phyloP scores from a whole-genome alignment of 1,140 invertebrate species.

The Carposina sasakii region DNA sequence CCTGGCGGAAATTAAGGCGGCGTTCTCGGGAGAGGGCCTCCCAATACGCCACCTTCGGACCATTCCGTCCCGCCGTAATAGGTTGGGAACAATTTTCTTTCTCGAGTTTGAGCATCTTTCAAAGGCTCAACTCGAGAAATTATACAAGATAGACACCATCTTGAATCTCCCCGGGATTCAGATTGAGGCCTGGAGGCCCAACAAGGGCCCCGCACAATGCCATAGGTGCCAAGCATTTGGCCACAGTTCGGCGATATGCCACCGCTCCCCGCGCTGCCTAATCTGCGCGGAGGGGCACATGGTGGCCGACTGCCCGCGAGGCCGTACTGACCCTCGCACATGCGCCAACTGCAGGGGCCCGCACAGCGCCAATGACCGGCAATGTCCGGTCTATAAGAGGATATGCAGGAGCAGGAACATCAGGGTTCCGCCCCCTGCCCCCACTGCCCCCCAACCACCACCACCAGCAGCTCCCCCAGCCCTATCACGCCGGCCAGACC shows the following conservation, averaged over 20 bases:
- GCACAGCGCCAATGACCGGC: slow-evolving; percentile 18
- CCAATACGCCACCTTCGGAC: background rate
- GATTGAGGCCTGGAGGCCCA: slow-evolving; percentile 10
- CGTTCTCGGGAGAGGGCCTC: background rate
- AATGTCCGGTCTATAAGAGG: slow-evolving; percentile 3
- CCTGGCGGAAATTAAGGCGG: background rate
- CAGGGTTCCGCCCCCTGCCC: no score
- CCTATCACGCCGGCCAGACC: no score
- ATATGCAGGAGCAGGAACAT: slow-evolving; percentile 7
- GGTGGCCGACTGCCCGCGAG: slow-evolving; percentile 10
- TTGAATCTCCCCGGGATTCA: slow-evolving; percentile 9
- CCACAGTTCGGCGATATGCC: slow-evolving; percentile 16
- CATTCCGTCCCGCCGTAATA: background rate
- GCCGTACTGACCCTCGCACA: slow-evolving; percentile 8
- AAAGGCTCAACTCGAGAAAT: background rate
- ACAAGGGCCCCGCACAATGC: slow-evolving; percentile 8
- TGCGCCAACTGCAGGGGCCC: slow-evolving; percentile 23
- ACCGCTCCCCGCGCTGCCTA: slow-evolving; percentile 12
- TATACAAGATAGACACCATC: slow-evolving; percentile 9
- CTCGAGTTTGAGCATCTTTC: background rate
- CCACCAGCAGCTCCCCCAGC: background rate
- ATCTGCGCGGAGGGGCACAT: slow-evolving; percentile 15
- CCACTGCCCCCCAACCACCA: no score
- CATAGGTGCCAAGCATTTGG: slow-evolving; percentile 18
- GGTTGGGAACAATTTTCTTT: background rate